Conservation (phyloP, 2,113 vertebrate genomes). For the Myodes glareolus region DNA sequence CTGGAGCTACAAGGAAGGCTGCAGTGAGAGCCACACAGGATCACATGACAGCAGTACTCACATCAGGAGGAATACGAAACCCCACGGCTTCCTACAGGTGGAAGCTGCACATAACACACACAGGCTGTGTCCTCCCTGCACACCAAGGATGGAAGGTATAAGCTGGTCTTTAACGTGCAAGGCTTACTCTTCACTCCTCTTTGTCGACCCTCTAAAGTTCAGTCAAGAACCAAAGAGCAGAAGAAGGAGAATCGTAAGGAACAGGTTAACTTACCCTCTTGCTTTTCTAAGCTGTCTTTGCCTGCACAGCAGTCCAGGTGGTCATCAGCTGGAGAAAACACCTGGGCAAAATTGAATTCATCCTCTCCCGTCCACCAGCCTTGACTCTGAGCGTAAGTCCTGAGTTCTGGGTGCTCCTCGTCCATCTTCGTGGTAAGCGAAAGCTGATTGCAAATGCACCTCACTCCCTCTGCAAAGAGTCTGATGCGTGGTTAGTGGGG, state of each 20-base stretch:
- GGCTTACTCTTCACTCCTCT: not conserved
- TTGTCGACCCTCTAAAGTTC: not conserved
- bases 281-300: constrained; percentile 86
- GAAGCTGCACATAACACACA: not conserved
- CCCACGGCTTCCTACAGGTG: not conserved
- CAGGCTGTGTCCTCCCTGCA: not conserved
- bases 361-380: constrained; percentile 89
- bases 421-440: constrained; percentile 89
- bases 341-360: constrained; percentile 89
- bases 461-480: constrained; percentile 86
- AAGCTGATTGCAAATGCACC: constrained; percentile 87
- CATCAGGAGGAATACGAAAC: not conserved
- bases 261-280: constrained; percentile 83
- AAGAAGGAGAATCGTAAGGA: not conserved
- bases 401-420: constrained; percentile 87
- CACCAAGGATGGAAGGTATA: not conserved
- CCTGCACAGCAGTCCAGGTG: constrained; percentile 83
- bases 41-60: not conserved
- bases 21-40: not conserved
- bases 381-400: constrained; percentile 86
- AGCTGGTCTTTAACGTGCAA: not conserved
- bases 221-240: not conserved
- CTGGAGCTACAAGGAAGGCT: not conserved
- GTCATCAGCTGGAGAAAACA: constrained; percentile 85
- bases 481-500: not conserved